Conservation (phyloP, 2,113 vertebrate species). For the Corythornis cristatus region DNA sequence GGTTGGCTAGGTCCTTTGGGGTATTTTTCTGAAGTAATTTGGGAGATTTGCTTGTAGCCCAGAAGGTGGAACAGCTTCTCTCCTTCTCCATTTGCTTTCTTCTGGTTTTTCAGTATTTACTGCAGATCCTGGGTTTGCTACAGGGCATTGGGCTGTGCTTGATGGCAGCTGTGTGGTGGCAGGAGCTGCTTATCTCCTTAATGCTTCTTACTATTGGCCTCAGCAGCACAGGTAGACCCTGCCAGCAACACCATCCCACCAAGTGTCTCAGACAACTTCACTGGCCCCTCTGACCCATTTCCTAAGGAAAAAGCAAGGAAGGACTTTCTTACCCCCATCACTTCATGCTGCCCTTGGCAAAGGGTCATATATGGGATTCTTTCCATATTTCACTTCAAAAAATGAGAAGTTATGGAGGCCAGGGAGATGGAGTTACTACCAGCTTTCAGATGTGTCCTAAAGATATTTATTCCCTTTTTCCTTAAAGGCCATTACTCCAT, state of each 20-base stretch:
- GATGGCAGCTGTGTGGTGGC: not conserved
- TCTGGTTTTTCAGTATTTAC: not conserved
- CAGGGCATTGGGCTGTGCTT: not conserved
- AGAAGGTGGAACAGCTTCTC: not conserved
- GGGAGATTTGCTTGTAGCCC: not conserved
- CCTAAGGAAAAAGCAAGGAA: not conserved
- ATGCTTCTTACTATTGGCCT: not conserved
- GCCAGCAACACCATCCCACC: not conserved
- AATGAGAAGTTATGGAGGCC: not conserved
- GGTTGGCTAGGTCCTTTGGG: too few relatives aligned
- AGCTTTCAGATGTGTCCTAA: not conserved
- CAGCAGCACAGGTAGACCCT: not conserved
- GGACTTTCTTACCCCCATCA: not conserved
- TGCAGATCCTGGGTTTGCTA: not conserved
- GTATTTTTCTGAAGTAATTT: not conserved
- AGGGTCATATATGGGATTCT: not conserved
- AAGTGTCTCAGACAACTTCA: not conserved
- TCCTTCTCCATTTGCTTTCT: not conserved
- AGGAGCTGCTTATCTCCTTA: not conserved
- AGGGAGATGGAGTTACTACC: not conserved
- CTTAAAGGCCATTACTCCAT: not conserved
- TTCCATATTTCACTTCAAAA: not conserved
- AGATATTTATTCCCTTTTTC: not conserved
- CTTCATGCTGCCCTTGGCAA: not conserved
- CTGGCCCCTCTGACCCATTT: not conserved